Conservation (phyloP, 2,888 invertebrate species). For the Pristionchus mayeri region DNA sequence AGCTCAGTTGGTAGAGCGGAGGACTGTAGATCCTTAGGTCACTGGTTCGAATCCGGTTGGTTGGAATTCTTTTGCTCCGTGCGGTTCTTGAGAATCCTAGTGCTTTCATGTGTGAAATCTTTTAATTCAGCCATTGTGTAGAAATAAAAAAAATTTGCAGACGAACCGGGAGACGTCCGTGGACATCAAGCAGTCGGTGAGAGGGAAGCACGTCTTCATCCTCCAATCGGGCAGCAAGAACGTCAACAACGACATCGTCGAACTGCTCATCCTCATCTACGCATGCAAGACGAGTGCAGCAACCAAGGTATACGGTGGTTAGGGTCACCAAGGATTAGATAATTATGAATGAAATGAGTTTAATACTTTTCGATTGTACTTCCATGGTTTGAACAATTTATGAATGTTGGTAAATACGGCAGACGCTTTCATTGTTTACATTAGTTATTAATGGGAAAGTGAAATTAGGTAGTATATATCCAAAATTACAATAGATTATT, state of each 20-base stretch:
- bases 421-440: no score
- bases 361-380: no score
- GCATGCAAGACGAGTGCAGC: constrained; percentile 92
- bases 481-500: neutral
- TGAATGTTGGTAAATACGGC: no score
- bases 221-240: constrained; percentile 97
- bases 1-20: constrained; percentile 42
- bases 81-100: no score
- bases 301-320: constrained; percentile 34
- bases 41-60: constrained; percentile 45
- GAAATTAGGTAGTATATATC: no score
- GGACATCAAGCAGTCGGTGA: constrained; percentile 96
- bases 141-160: no score
- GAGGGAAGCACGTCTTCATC: constrained; percentile 97
- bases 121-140: no score
- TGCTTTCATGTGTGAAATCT: no score
- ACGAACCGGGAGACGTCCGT: constrained; percentile 88
- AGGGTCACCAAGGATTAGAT: neutral
- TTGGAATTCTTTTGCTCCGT: neutral
- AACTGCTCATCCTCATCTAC: constrained; percentile 96
- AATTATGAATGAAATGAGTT: no score
- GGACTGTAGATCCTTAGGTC: constrained; percentile 45
- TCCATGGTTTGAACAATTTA: no score
- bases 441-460: no score
- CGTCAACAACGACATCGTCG: constrained; percentile 99